These are phyloP conservation scores for Aphaenogaster floridana DNA, from an alignment of 1,140 invertebrate genomes.

Conservation along the genomic window DNA sequence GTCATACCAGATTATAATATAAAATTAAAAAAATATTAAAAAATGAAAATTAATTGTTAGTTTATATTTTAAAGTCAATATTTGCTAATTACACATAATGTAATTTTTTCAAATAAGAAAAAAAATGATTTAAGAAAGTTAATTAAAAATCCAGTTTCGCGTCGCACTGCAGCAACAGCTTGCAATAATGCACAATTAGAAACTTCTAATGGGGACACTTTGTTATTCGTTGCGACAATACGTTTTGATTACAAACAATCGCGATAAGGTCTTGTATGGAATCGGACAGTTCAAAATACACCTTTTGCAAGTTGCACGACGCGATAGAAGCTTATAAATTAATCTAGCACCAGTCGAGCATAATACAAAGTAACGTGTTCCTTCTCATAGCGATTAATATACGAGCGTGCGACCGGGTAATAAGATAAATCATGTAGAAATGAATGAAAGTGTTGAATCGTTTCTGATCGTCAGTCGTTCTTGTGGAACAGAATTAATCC, in stretches of 20 bases:
- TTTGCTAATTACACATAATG: no score
- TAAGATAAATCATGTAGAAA: background rate
- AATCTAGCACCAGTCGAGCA: background rate
- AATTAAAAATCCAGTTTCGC: background rate
- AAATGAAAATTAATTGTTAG: no score
- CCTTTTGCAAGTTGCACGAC: background rate
- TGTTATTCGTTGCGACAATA: background rate
- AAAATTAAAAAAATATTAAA: no score
- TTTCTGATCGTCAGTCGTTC: background rate
- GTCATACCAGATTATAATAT: no score
- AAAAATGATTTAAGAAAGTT: no score
- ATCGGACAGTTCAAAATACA: background rate
- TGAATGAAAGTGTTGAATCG: background rate
- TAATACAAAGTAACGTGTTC: background rate
- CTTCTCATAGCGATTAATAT: constrained; percentile 7
- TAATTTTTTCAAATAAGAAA: no score
- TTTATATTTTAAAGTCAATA: no score
- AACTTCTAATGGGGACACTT: background rate
- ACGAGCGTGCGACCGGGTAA: background rate
- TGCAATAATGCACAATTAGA: background rate
- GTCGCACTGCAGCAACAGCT: background rate
- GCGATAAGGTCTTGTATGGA: background rate
- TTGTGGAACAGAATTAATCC: constrained; percentile 17
- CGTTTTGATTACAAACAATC: background rate
- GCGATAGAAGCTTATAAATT: background rate